Evolutionary conservation across 1,140 invertebrate genomes (phyloP), one percentile per base, ranked within the genome.

Genomic region (Euwallacea fornicatus): DNA sequence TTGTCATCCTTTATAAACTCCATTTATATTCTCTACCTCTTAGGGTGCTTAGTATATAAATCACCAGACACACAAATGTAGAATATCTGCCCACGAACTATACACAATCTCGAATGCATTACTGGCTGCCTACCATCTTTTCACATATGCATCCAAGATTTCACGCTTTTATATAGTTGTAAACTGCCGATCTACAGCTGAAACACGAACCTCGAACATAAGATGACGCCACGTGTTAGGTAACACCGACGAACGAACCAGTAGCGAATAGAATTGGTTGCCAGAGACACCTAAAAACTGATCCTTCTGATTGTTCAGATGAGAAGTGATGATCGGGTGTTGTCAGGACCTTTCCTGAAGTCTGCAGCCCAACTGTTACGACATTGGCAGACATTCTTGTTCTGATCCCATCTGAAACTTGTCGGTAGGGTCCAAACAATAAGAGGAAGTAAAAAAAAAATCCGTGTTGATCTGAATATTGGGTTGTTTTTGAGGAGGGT

Each of bases 271-370:
- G 2, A 50, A 50, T 11, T 10, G 9, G 3, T n/a, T 10, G 13
- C 7, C 13, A 4, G 9, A 50, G 13, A 50, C 13, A 3, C 13
- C 46, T 2, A 50, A 50, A 50, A 10, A 15, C 2, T 7, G 54
- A 56, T 56, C 54, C 54, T 56, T 56, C 54, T 56, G 54, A 56
- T 56, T 56, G 54, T 56, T 56, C 54, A 56, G 54, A 56, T 56
- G 11, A 9, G 54, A 56, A 56, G 0, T 56, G 54, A 56, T 56
- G 54, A 56, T 16, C 8, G 54, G 54, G 54, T 56, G 2, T 21
- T 9, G 1, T 56, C 54, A 56, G 54, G 16, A 56, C 8, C 10
- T 16, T 56, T 56, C 16, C 54, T 56, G 54, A 56, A 8, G 54
- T 15, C 54, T 56, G 54, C 16, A 10, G 54, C 54, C 54, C 54